These are phyloP conservation scores for Rhopalosiphum maidis DNA, from an alignment of 1,140 invertebrate species.

Conservation along the genomic window DNA sequence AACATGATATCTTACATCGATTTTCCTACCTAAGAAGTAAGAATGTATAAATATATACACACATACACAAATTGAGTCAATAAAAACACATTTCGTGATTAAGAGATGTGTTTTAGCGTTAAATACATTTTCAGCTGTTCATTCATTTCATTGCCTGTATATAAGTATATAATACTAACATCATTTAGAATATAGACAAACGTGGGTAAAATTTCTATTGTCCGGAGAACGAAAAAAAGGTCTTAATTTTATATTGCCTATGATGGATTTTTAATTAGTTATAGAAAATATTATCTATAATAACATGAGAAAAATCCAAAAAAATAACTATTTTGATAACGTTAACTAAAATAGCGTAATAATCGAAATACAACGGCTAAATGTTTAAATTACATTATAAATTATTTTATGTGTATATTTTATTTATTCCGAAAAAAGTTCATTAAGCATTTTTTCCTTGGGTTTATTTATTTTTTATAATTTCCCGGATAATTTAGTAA, in stretches of 20 bases:
- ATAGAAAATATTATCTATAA: neutral
- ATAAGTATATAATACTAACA: neutral
- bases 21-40: neutral
- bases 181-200: no score
- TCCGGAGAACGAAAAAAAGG: neutral
- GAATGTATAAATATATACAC: neutral
- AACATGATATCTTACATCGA: no score
- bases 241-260: neutral
- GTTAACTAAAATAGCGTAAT: neutral
- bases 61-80: neutral
- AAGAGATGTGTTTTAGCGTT: neutral
- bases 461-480: neutral
- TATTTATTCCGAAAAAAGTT: neutral
- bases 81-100: neutral
- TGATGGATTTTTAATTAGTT: neutral
- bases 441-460: neutral
- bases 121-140: neutral
- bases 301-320: no score
- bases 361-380: neutral
- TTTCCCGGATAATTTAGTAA: neutral
- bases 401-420: neutral
- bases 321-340: neutral
- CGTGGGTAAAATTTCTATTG: no score
- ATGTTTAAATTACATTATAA: neutral
- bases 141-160: neutral